Evolutionary conservation across 2,888 invertebrate species (phyloP).

Genomic region (Eumacrocentrus americanus): DNA sequence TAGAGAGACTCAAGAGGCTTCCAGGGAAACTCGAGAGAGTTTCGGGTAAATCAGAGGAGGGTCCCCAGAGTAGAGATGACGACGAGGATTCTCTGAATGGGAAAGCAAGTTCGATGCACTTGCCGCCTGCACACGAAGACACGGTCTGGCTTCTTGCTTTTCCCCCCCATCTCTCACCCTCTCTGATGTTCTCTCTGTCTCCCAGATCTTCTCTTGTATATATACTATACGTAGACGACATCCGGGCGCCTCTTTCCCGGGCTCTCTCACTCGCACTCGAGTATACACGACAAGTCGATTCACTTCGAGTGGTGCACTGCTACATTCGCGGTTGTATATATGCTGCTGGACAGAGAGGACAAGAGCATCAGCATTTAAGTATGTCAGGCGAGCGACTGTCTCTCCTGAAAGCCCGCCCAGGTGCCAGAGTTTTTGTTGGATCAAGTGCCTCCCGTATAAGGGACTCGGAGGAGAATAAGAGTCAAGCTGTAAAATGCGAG

Average conservation of each 20-base stretch:
- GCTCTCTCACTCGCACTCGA: not conserved
- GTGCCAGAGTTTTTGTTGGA: constrained; percentile 30
- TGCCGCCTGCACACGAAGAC: not conserved
- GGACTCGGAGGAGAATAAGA: constrained; percentile 9
- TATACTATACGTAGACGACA: not conserved
- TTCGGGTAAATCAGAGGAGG: not conserved
- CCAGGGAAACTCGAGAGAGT: no score
- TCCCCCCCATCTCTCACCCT: no score
- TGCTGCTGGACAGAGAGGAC: not conserved
- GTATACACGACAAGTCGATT: constrained; percentile 19
- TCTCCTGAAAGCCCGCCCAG: constrained; percentile 29
- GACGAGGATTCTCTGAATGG: not conserved
- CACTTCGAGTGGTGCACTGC: not conserved
- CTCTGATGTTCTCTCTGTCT: no score
- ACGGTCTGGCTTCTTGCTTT: no score
- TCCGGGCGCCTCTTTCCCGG: not conserved
- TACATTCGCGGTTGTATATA: not conserved
- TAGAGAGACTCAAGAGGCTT: no score
- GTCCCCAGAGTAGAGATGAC: not conserved
- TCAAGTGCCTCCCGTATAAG: constrained; percentile 28
- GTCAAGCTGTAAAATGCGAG: constrained; percentile 5
- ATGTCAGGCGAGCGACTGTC: constrained; percentile 15
- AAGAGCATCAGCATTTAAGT: constrained; percentile 12
- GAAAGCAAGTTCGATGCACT: not conserved
- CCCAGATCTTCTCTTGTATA: not conserved